Base-by-base conservation (phyloP, 2,797 vertebrate genomes). In the Lagocephalus sceleratus region DNA sequence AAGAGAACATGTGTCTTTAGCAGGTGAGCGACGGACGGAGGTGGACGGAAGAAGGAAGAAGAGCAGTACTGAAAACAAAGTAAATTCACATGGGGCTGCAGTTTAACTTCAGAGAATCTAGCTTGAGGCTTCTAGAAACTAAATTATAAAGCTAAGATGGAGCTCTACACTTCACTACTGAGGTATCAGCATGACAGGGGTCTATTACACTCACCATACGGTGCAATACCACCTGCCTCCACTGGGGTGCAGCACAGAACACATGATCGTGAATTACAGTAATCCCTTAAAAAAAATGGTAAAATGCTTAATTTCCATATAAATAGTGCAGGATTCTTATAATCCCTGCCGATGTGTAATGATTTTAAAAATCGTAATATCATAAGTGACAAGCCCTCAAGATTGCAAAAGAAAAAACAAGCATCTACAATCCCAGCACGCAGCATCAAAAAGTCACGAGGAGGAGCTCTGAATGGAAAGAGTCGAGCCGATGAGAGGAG, bases 131-230 rank as follows among this genome's bases (percentile, higher is more conserved):
- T 19, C 17, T 6, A n/a, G 40, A 42, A 5, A 17, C 40, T n/a
- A 17, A 4, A 5, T n/a, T 19, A 17, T 4, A 17, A 16, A 41
- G 17, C 40, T 41, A 42, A 42, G n/a, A 10, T 42, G 15, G 17
- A 57, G 11, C 42, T 54, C 12, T 10, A 16, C 11, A 21, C 60
- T 20, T 68, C 43, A 76, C 63, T 57, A 67, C 54, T 72, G 54
- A 65, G 46, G 26, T 43, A 22, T 67, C 72, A 55, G 39, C 47
- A 43, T 7, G 15, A 26, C 45, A 17, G 40, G 20, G 47, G 21
- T 67, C 47, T 35, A 35, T 66, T 39, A 41, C 41, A 92, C 92
- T 93, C 90, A 94, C 92, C 91, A 57, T 92, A 92, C 11, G 88
- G 88, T 63, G 88, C 74, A 86, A 89, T 88, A 81, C 80, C 73